phyloP scores from a whole-genome alignment of 2,797 vertebrate genomes.

The Leptodactylus fallax region DNA sequence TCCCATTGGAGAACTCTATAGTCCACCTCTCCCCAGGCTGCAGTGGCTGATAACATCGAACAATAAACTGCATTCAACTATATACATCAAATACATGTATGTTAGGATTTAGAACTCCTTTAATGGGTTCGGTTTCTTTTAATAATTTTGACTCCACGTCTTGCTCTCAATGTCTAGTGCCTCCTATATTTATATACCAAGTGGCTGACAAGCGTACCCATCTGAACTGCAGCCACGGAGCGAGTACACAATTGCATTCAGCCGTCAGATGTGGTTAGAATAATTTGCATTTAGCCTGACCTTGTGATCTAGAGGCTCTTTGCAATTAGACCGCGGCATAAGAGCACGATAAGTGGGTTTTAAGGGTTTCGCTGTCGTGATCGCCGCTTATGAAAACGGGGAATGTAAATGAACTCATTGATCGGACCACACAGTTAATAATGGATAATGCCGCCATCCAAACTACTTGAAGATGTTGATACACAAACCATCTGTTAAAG shows the following conservation, averaged over 20 bases:
- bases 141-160: not conserved
- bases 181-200: not conserved
- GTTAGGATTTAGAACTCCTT: too few relatives aligned
- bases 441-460: constrained; percentile 24
- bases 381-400: not conserved
- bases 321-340: constrained; percentile 35
- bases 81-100: too few relatives aligned
- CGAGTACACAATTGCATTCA: not conserved
- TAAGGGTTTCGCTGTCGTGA: constrained; percentile 25
- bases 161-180: not conserved
- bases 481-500: not conserved
- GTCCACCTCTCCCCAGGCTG: too few relatives aligned
- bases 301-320: constrained; percentile 21
- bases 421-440: constrained; percentile 43
- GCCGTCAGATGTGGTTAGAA: constrained; percentile 11
- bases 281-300: constrained; percentile 18
- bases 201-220: not conserved
- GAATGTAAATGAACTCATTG: constrained; percentile 29
- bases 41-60: too few relatives aligned
- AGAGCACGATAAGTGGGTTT: constrained; percentile 38
- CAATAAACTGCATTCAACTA: too few relatives aligned
- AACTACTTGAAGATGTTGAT: constrained; percentile 21
- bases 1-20: too few relatives aligned
- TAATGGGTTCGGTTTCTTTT: not conserved
- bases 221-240: not conserved